Base-by-base conservation (phyloP, 2,797 vertebrate species). In the Phalloptychus januarius region DNA sequence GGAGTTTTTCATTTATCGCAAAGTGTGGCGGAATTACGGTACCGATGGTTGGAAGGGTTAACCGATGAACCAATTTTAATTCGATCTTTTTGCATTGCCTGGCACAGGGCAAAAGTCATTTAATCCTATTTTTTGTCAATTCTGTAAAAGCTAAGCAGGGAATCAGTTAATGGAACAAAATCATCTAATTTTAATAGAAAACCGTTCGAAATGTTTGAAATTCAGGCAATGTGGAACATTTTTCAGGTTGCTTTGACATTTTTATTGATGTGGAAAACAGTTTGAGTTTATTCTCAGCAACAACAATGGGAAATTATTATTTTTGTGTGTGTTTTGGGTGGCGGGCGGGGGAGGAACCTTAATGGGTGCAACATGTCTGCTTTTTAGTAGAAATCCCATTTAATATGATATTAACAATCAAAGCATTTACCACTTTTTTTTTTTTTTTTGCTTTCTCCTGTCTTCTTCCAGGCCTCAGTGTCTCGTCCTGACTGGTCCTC, bases 401-500 rank as follows among this genome's bases (percentile, higher is more conserved):
- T 69, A n/a, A n/a, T 0, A 12, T 12, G 23, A 5, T 11, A 5
- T 31, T 28, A 31, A 58, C 12, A 58, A 10, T 8, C 23, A 13
- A 8, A 69, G 5, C 36, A 25, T 20, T 65, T 40, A 23, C 7
- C 11, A 20, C 38, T 65, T 40, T 1, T 1, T 0, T 10, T 10
- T 38, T 36, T 18, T 56, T 65, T 65, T 69, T 12, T 63, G 33
- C 23, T 72, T 72, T 33, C 2, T 28, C 33, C 31, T 3, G 6
- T 33, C 5, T 74, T 67, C 25, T 54, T 33, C 79, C 18, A 97
- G 95, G 77, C 96, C 96, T 0, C 95, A 96, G 75, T 96, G 96
- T 86, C 87, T 97, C 12, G 95, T 95, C 33, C 85, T 96, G 38
- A 96, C 94, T 0, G 95, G 95, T 40, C 93, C 95, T 1, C 94